Base-by-base conservation (phyloP, 2,888 invertebrate genomes). In the Chymomyza amoena region DNA sequence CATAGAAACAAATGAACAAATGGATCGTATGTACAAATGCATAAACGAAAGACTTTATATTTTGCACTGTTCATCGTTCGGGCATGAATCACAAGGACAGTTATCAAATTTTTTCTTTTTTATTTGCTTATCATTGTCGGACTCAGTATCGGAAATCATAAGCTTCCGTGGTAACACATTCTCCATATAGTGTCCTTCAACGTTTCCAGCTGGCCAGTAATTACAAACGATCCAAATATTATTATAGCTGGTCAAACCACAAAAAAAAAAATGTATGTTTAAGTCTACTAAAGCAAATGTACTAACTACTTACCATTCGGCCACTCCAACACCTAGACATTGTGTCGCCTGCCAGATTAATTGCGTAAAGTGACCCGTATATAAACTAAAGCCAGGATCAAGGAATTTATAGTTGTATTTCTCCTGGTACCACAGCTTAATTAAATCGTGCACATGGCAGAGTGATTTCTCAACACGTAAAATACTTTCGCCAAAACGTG, bases 171-270 rank as follows among this genome's bases (percentile, higher is more conserved):
- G 94, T 10, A 93, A 94, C 7, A 96, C 96, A 90, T 96, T 96
- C 63, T 93, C 93, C n/a, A 93, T 92, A 88, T 95, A 96, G 86
- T 94, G 94, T 7, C 95, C 96, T 50, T 95, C 93, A 79, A 95
- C 94, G 90, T 98, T 98, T 7, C 98, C 98, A 0, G 97, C 95
- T 0, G 98, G 98, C 78, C 94, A 94, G 90, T 98, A 98, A 91
- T 97, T 96, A n/a, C 96, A 97, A 1, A 98, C 98, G 0, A 98
- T 96, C 74, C 69, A 70, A 56, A 69, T 64, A 1, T 52, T 61
- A 32, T 56, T 52, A 6, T 39, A 16, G 45, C 66, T 68, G 36
- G 1, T 45, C 6, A 45, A 45, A 45, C 13, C 36, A 6, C 6
- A 36, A 36, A 45, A 32, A 32, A 32, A 7, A 32, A 7, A 32